Percentiles rank a stretch among this genome's conserved stretches.
Evolutionary conservation across 2,113 vertebrate genomes (phyloP).

Genomic region (Lophura nycthemera): DNA sequence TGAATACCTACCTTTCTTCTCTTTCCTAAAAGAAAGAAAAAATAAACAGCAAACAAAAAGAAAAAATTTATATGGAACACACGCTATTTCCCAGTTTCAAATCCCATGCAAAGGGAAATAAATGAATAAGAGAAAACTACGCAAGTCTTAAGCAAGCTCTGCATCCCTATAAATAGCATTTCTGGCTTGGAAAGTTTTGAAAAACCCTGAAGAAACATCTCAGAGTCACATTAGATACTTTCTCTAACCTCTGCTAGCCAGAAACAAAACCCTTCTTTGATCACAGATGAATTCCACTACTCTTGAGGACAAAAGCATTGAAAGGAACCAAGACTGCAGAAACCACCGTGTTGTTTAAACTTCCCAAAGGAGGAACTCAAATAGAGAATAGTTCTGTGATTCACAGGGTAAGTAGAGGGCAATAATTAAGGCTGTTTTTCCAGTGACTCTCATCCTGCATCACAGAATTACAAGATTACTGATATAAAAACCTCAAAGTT

Average conservation of each 20-base stretch:
- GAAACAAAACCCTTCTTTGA: not conserved
- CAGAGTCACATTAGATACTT: not conserved
- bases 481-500: not conserved
- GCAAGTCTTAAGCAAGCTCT: not conserved
- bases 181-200: not conserved
- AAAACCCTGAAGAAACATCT: not conserved
- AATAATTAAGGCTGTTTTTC: not conserved
- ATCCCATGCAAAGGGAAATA: not conserved
- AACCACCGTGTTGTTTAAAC: not conserved
- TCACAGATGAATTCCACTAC: not conserved
- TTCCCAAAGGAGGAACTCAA: not conserved
- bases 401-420: not conserved
- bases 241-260: not conserved
- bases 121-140: not conserved
- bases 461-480: not conserved
- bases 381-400: not conserved
- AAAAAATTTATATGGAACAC: not conserved
- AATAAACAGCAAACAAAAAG: not conserved
- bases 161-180: not conserved
- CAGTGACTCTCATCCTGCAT: not conserved
- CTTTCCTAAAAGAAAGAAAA: not conserved
- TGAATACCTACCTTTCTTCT: not conserved
- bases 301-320: not conserved
- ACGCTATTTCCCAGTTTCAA: not conserved
- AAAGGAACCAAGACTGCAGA: not conserved